phyloP scores from a whole-genome alignment of 1,140 invertebrate species.

The Brachionus calyciflorus region DNA sequence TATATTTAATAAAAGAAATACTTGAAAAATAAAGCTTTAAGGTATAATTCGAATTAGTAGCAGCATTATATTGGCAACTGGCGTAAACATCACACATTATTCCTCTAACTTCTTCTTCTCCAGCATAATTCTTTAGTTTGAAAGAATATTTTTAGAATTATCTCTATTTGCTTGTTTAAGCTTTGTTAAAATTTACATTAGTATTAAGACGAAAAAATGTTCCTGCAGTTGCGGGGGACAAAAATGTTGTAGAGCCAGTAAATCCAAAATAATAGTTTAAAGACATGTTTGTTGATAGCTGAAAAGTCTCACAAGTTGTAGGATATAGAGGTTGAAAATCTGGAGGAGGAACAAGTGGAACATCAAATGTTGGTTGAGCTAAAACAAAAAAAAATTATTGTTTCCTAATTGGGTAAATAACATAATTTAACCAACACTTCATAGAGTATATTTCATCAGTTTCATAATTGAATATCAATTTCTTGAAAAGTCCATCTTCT shows the following conservation, averaged over 20 bases:
- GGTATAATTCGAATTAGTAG: constrained; percentile 16
- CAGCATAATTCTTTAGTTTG: not conserved
- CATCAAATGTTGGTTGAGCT: not conserved
- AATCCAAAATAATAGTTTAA: constrained; percentile 29
- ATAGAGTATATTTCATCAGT: constrained; percentile 30
- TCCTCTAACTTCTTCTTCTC: not conserved
- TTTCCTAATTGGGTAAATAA: not conserved
- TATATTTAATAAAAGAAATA: too few species aligned
- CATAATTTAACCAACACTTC: not conserved
- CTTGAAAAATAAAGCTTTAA: constrained; percentile 19
- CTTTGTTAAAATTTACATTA: not conserved
- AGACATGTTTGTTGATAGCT: not conserved
- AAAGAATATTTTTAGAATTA: not conserved
- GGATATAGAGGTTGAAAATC: constrained; percentile 8
- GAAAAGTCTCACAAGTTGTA: constrained; percentile 10
- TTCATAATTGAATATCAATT: constrained; percentile 37
- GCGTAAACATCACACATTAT: constrained; percentile 27
- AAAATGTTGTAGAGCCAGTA: not conserved
- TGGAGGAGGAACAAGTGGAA: constrained; percentile 18
- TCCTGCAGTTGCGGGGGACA: not conserved
- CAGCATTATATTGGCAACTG: constrained; percentile 32
- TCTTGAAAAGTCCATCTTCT: not conserved
- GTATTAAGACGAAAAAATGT: constrained; percentile 3
- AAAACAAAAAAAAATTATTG: not conserved
- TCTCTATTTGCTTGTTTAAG: not conserved